A percentile compares a stretch with the other conserved stretches of the same genome.
These are phyloP conservation scores for Arge pagana DNA, from an alignment of 2,888 invertebrate genomes.

Conservation along the genomic window DNA sequence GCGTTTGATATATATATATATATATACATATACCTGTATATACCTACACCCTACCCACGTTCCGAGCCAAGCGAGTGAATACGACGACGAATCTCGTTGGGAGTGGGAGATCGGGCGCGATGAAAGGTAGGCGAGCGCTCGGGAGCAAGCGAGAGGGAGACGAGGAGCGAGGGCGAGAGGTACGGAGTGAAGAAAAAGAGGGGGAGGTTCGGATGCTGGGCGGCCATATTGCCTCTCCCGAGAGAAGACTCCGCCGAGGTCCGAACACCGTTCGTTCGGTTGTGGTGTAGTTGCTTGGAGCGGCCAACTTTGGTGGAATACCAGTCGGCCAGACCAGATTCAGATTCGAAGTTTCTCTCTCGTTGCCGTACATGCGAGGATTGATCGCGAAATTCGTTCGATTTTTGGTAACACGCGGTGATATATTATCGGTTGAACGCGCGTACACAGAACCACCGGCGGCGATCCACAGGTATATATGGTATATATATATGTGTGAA, in stretches of 20 bases:
- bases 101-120: conserved; percentile 32
- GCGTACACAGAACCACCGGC: background rate
- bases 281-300: conserved; percentile 43
- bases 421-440: background rate
- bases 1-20: background rate
- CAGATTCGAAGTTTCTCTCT: no score
- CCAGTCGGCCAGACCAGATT: conserved; percentile 9
- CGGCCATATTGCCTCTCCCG: conserved; percentile 75
- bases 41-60: no score
- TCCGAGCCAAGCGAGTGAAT: no score
- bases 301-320: conserved; percentile 44
- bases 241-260: conserved; percentile 49
- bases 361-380: no score
- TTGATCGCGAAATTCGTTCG: no score
- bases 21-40: background rate
- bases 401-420: background rate
- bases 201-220: conserved; percentile 62
- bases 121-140: conserved; percentile 18
- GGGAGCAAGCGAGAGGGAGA: conserved; percentile 24
- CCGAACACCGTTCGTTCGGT: conserved; percentile 45
- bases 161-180: conserved; percentile 43
- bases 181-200: conserved; percentile 43
- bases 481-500: background rate
- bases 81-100: background rate
- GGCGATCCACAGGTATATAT: background rate